phyloP scores from a whole-genome alignment of 2,888 invertebrate genomes.

The Anthophora plumipes region DNA sequence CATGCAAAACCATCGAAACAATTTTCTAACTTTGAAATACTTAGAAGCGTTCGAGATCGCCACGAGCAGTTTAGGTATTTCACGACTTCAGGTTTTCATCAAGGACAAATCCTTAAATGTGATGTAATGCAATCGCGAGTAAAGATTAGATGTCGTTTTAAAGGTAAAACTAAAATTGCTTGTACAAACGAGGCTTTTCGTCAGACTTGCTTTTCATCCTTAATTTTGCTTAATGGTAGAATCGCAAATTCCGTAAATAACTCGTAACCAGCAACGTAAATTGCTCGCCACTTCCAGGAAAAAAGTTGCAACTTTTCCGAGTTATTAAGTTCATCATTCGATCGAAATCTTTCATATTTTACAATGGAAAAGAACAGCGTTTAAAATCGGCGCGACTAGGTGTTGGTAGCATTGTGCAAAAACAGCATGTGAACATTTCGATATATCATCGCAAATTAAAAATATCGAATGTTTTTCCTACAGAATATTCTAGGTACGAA shows the following conservation, averaged over 20 bases:
- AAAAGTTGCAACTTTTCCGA: background rate
- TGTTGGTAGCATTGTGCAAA: background rate
- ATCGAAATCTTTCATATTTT: background rate
- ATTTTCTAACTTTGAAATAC: background rate
- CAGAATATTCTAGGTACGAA: conserved; percentile 24
- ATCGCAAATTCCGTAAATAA: conserved; percentile 2
- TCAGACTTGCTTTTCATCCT: background rate
- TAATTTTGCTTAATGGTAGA: conserved; percentile 1
- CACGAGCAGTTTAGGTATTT: background rate
- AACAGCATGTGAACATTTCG: background rate
- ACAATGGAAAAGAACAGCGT: background rate
- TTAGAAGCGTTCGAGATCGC: background rate
- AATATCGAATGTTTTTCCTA: background rate
- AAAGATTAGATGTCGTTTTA: background rate
- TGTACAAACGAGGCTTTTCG: background rate
- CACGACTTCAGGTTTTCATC: background rate
- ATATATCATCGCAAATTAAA: background rate
- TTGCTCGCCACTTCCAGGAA: conserved; percentile 5
- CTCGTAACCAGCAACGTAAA: background rate
- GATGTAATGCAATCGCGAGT: conserved; percentile 18
- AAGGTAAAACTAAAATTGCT: background rate
- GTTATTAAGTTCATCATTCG: background rate
- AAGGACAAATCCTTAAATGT: conserved; percentile 4
- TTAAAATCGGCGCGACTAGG: background rate
- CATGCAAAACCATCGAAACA: background rate